These are phyloP conservation scores for Drosophila kambysellisi DNA, from an alignment of 2,888 invertebrate genomes.

Conservation along the genomic window DNA sequence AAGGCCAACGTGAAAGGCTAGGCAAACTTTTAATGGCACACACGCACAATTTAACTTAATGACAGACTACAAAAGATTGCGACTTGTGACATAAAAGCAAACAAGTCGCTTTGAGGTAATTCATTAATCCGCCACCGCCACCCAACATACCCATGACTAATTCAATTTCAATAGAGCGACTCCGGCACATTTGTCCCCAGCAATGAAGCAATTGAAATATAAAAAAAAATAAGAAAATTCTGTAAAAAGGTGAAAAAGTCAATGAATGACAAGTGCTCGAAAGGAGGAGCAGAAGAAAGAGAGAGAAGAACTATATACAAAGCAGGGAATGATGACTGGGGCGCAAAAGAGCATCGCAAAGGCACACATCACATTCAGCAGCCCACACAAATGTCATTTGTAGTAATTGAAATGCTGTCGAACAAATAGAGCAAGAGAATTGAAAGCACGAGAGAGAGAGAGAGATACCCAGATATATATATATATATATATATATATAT, in stretches of 20 bases:
- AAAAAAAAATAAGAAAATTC: neutral
- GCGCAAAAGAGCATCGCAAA: conserved; percentile 6
- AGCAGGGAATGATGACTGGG: conserved; percentile 16
- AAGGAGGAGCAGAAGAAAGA: conserved; percentile 1
- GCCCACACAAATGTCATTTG: conserved; percentile 67
- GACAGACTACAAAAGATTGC: conserved; percentile 69
- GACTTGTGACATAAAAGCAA: conserved; percentile 66
- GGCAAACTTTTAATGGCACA: conserved; percentile 69
- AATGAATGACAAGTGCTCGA: conserved; percentile 64
- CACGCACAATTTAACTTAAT: conserved; percentile 77
- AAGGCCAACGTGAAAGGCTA: conserved; percentile 39
- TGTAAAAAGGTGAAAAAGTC: conserved; percentile 58
- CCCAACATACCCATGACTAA: conserved; percentile 6
- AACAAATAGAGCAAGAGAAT: conserved; percentile 58
- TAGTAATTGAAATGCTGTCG: conserved; percentile 76
- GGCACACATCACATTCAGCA: conserved; percentile 34
- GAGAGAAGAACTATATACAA: conserved; percentile 11
- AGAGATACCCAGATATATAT: neutral
- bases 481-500: too few relatives aligned
- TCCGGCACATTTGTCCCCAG: conserved; percentile 24
- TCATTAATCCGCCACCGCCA: conserved; percentile 64
- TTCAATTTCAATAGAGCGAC: conserved; percentile 45
- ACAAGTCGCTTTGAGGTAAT: conserved; percentile 73
- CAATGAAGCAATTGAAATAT: conserved; percentile 26
- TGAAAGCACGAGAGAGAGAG: conserved; percentile 20